These are phyloP conservation scores for Adineta ricciae DNA, from an alignment of 2,888 invertebrate species.

Conservation along the genomic window DNA sequence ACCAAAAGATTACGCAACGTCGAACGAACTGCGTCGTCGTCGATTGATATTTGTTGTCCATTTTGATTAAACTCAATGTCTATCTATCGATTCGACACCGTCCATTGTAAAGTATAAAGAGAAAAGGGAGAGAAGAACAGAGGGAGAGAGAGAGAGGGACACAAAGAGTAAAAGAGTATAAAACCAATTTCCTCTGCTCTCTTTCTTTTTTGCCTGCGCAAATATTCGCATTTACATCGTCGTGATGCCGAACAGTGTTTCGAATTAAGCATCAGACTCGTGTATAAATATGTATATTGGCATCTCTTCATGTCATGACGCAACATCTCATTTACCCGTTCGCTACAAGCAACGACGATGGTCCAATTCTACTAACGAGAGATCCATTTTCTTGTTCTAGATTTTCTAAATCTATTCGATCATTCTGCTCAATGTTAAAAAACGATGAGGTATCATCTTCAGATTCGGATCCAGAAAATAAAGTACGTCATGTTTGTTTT, in stretches of 20 bases:
- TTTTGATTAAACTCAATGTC: constrained; percentile 1
- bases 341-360: background rate
- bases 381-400: background rate
- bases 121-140: background rate
- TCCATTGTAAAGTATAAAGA: background rate
- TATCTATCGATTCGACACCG: background rate
- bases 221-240: background rate
- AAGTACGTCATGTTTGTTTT: background rate
- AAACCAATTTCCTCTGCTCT: background rate
- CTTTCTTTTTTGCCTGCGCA: background rate
- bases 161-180: background rate
- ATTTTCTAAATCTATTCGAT: background rate
- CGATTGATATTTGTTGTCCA: background rate
- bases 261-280: background rate
- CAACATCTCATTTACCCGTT: background rate
- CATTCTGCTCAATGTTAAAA: background rate
- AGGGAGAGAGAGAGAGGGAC: background rate
- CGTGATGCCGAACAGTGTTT: background rate
- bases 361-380: too few relatives aligned
- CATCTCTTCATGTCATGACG: background rate
- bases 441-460: background rate
- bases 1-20: background rate
- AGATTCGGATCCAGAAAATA: background rate
- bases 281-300: background rate
- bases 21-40: background rate